phyloP scores from a whole-genome alignment of 2,888 invertebrate species.

The Leucophenga maculata region DNA sequence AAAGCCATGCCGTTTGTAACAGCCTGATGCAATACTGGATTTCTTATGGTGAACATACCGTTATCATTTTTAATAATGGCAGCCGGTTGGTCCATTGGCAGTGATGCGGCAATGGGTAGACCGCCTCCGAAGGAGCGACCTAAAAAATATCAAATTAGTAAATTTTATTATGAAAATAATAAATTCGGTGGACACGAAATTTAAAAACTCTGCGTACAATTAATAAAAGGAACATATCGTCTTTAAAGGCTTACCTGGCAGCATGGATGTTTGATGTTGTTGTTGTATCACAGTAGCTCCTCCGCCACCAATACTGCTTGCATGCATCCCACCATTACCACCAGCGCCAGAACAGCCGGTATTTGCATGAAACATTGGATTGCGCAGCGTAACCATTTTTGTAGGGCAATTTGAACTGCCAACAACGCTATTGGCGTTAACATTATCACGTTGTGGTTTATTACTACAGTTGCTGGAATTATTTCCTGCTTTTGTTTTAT shows the following conservation, averaged over 20 bases:
- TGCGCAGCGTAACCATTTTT: conserved; percentile 83
- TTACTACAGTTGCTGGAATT: conserved; percentile 30
- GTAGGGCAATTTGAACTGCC: conserved; percentile 49
- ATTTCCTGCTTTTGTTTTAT: conserved; percentile 62
- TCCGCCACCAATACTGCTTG: conserved; percentile 42
- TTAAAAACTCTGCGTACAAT: too few relatives aligned
- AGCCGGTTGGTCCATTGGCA: conserved; percentile 75
- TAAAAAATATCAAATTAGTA: too few relatives aligned
- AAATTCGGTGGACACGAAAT: too few relatives aligned
- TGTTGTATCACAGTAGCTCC: conserved; percentile 48
- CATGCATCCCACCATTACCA: conserved; percentile 8
- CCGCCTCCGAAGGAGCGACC: conserved; percentile 51
- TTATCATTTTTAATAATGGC: conserved; percentile 81
- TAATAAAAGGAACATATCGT: not conserved
- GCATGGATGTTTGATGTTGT: conserved; percentile 49
- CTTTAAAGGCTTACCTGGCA: conserved; percentile 48
- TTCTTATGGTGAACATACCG: conserved; percentile 89
- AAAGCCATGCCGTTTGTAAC: conserved; percentile 69
- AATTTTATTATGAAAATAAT: too few relatives aligned
- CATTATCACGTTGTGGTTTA: conserved; percentile 3
- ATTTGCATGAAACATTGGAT: conserved; percentile 79
- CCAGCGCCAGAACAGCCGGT: conserved; percentile 17
- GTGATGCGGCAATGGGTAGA: conserved; percentile 54
- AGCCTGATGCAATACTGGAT: conserved; percentile 75
- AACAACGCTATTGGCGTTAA: conserved; percentile 42